Evolutionary conservation across 2,888 invertebrate species (phyloP).

Genomic region (Sepiola atlantica): DNA sequence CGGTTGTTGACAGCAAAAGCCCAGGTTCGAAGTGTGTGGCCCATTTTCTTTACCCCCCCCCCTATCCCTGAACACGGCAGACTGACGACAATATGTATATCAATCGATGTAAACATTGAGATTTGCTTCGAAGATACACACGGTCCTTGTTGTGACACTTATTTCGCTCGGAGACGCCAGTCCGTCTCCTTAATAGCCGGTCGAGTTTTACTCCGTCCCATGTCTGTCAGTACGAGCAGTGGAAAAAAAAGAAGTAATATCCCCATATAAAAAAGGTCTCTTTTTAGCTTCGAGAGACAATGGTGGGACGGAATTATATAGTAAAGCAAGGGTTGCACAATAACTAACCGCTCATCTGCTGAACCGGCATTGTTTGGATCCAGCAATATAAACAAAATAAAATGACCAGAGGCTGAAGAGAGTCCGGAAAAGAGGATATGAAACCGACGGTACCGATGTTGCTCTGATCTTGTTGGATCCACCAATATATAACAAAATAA

Average conservation of each 20-base stretch:
- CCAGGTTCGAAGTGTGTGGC: constrained; percentile 13
- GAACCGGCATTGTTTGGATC: too few relatives aligned
- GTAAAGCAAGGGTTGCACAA: too few relatives aligned
- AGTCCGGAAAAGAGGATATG: too few relatives aligned
- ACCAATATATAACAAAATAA: too few relatives aligned
- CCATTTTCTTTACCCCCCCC: background rate
- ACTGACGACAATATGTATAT: background rate
- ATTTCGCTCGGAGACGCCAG: background rate
- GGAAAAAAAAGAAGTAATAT: background rate
- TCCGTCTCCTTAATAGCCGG: background rate
- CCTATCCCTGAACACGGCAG: background rate
- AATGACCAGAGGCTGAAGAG: too few relatives aligned
- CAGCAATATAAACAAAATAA: too few relatives aligned
- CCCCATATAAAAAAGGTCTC: too few relatives aligned
- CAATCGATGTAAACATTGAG: background rate
- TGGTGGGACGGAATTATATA: too few relatives aligned
- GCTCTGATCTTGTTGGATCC: too few relatives aligned
- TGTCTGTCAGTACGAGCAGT: background rate
- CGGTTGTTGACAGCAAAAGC: background rate
- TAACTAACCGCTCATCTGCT: too few relatives aligned
- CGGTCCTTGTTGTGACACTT: background rate
- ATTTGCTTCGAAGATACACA: background rate
- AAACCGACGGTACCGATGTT: too few relatives aligned
- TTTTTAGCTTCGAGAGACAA: too few relatives aligned
- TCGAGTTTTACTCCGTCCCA: background rate